Base-by-base conservation (phyloP, 2,797 vertebrate genomes). In the Phyllotis vaccarum region DNA sequence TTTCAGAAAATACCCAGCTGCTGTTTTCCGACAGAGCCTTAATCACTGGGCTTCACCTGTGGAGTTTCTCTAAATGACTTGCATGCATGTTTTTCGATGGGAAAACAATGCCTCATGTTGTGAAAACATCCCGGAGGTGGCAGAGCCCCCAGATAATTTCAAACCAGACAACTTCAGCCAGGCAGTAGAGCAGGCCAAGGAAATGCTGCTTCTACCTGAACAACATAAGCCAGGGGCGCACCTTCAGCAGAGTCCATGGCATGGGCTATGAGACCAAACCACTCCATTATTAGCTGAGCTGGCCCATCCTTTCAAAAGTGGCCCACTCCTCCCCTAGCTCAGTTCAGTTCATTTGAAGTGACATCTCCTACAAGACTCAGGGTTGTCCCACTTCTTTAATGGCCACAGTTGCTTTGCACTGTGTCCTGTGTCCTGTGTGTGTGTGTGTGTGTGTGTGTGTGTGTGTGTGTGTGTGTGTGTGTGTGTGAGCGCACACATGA, bases 71-170 rank as follows among this genome's bases (percentile, higher is more conserved):
- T 92, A 75, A 40, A 70, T n/a, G 3, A 86, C 40, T 27, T 7
- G 43, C 80, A 14, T 54, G 76, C 34, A 34, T 90, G 80, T 93
- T 95, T 95, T 86, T 86, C 78, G 82, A 74, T 86, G 92, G 85
- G 92, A 58, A 95, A 97, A 97, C 94, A 97, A 98, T 95, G 95
- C 95, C 89, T 96, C 96, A 90, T 88, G 27, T 91, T 95, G 72
- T 86, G 72, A 90, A 87, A 87, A 72, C 91, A 90, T 90, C 80
- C 72, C 87, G 70, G 79, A 91, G 62, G 66, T 95, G 64, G 87
- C 43, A 86, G 91, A 82, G 74, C 49, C 72, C 79, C 95, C 62
- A 40, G 52, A 74, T 96, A 83, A 95, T 74, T 92, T 62, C 82
- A 76, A 92, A 76, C 52, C 37, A 72, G 8, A 12, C 1, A 56